These are phyloP conservation scores for Candoia aspera DNA, from an alignment of 2,113 vertebrate genomes.

Conservation along the genomic window DNA sequence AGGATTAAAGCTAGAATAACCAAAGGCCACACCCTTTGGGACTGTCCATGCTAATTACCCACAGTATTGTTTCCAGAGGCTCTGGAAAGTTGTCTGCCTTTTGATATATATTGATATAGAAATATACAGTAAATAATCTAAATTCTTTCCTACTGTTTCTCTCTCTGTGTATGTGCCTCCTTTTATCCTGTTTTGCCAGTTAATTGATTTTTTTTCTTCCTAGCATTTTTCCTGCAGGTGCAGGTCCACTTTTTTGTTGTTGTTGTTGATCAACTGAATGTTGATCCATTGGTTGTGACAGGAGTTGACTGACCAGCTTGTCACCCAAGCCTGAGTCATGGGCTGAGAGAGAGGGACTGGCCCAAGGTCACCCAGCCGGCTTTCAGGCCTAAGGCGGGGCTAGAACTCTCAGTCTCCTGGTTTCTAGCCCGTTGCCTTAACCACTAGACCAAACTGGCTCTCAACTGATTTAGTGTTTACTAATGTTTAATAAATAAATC, in stretches of 20 bases:
- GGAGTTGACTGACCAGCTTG: too few relatives aligned
- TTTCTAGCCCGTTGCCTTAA: too few relatives aligned
- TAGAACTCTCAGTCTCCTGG: too few relatives aligned
- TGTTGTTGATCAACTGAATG: too few relatives aligned
- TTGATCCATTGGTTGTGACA: too few relatives aligned
- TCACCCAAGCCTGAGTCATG: too few relatives aligned
- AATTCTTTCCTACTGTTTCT: background rate
- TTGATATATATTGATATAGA: background rate
- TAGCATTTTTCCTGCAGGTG: too few relatives aligned
- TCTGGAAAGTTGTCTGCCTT: background rate
- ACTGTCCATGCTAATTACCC: background rate
- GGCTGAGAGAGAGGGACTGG: too few relatives aligned
- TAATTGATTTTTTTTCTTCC: background rate
- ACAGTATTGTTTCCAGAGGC: background rate
- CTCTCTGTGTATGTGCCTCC: background rate
- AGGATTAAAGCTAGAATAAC: background rate
- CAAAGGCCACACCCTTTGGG: background rate
- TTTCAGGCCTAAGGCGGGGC: too few relatives aligned
- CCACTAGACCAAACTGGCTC: too few relatives aligned
- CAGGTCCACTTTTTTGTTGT: too few relatives aligned
- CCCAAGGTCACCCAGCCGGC: too few relatives aligned
- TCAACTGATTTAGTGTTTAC: background rate
- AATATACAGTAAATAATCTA: background rate
- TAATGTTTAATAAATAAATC: background rate
- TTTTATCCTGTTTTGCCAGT: background rate